Percentiles rank a stretch among this genome's conserved stretches.
Evolutionary conservation across 2,113 vertebrate species (phyloP).

Genomic region (Myrmecophaga tridactyla): DNA sequence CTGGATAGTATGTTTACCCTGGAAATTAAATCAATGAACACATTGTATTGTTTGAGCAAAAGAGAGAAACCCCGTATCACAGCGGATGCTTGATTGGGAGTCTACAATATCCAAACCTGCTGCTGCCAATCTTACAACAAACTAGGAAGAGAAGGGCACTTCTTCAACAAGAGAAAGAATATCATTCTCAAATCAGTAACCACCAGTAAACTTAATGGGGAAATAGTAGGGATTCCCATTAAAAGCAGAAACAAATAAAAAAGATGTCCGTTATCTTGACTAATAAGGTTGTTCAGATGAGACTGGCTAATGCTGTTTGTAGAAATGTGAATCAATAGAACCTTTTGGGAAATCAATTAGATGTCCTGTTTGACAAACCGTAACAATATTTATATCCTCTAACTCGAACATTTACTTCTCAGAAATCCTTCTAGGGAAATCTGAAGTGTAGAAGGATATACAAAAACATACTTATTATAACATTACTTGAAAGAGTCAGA

Average conservation of each 20-base stretch:
- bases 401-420: slow-evolving; percentile 3
- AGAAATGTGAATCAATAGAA: background rate
- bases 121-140: background rate
- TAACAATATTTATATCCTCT: background rate
- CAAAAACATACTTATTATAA: slow-evolving; percentile 3
- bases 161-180: background rate
- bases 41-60: background rate
- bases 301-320: background rate
- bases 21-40: slow-evolving; percentile 17
- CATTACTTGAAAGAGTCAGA: slow-evolving; percentile 42
- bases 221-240: background rate
- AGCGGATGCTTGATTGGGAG: background rate
- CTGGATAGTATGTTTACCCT: slow-evolving; percentile 18
- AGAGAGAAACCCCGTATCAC: background rate
- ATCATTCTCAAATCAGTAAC: slow-evolving; percentile 2
- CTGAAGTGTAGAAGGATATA: background rate
- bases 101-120: background rate
- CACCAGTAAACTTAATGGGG: slow-evolving; percentile 16
- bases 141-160: background rate
- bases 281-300: slow-evolving; percentile 15
- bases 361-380: background rate
- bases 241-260: background rate
- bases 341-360: slow-evolving; percentile 20
- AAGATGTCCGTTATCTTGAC: background rate
- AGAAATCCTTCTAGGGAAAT: slow-evolving; percentile 40